phyloP scores from a whole-genome alignment of 2,888 invertebrate species.

The Monochamus alternatus region DNA sequence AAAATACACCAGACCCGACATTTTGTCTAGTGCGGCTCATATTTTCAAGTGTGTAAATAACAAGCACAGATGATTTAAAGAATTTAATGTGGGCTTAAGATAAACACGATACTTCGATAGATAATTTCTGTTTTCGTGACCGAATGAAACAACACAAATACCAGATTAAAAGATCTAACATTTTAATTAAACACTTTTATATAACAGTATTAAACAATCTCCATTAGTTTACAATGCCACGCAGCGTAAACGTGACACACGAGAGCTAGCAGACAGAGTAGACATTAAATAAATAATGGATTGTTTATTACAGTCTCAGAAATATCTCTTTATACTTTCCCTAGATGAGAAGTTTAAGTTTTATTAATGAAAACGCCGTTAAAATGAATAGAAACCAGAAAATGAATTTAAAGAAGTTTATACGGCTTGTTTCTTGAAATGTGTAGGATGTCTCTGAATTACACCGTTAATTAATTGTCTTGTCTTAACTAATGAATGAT shows the following conservation, averaged over 20 bases:
- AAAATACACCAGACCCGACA: neutral
- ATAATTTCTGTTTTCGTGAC: slow-evolving; percentile 11
- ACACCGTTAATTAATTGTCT: too few relatives aligned
- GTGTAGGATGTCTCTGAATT: too few relatives aligned
- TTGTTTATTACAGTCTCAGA: neutral
- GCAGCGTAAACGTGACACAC: slow-evolving; percentile 18
- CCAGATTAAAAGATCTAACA: slow-evolving; percentile 3
- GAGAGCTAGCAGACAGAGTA: slow-evolving; percentile 2
- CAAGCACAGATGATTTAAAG: neutral
- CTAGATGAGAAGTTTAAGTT: slow-evolving; percentile 6
- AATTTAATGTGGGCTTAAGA: neutral
- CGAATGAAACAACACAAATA: slow-evolving; percentile 7
- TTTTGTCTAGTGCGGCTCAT: neutral
- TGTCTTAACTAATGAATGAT: too few relatives aligned
- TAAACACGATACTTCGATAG: neutral
- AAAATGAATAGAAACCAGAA: neutral
- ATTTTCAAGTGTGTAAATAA: neutral
- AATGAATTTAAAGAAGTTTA: too few relatives aligned
- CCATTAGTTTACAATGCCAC: slow-evolving; percentile 23
- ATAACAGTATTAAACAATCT: slow-evolving; percentile 19
- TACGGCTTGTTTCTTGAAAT: too few relatives aligned
- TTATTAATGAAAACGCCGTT: slow-evolving; percentile 13
- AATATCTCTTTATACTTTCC: too few relatives aligned
- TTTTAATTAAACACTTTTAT: slow-evolving; percentile 21
- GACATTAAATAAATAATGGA: slow-evolving; percentile 17